Evolutionary conservation across 30 jellyfish, hydroid and myxozoan species (phyloP).

Genomic region (Mastigias papua): DNA sequence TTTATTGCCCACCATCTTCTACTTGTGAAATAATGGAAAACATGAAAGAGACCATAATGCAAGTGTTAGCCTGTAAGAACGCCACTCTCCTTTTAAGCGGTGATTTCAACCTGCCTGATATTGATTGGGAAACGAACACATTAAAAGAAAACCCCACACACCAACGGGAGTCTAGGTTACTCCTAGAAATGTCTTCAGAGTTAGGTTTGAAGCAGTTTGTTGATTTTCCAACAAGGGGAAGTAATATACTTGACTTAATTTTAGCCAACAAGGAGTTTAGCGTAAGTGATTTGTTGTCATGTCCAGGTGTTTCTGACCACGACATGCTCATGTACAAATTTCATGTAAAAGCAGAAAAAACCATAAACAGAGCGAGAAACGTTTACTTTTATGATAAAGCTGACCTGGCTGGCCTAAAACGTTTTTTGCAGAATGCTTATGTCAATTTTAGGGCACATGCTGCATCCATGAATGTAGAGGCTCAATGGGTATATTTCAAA

Average conservation of each 20-base stretch:
- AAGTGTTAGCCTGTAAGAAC: background rate
- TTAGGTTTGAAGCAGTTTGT: constrained; percentile 4
- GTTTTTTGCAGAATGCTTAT: background rate
- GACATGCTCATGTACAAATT: background rate
- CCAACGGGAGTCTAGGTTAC: constrained; percentile 7
- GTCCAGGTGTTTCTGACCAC: constrained; percentile 23
- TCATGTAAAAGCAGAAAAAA: background rate
- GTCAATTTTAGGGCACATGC: background rate
- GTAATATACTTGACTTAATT: background rate
- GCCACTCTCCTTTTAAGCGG: background rate
- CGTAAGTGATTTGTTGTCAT: background rate
- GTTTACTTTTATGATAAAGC: background rate
- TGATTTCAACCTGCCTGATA: constrained; percentile 7
- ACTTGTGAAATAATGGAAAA: background rate
- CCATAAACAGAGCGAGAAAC: background rate
- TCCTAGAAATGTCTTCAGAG: background rate
- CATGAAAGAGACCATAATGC: background rate
- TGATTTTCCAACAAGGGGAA: constrained; percentile 17
- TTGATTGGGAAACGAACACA: constrained; percentile 17
- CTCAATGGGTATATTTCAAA: constrained; percentile 7
- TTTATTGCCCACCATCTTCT: constrained; percentile 1
- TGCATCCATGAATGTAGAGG: background rate
- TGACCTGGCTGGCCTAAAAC: background rate
- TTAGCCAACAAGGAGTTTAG: background rate
- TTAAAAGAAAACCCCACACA: constrained; percentile 8